Evolutionary conservation across 2,888 invertebrate species (phyloP), one percentile per base, ranked within the genome.

Genomic region (Spisula solida): DNA sequence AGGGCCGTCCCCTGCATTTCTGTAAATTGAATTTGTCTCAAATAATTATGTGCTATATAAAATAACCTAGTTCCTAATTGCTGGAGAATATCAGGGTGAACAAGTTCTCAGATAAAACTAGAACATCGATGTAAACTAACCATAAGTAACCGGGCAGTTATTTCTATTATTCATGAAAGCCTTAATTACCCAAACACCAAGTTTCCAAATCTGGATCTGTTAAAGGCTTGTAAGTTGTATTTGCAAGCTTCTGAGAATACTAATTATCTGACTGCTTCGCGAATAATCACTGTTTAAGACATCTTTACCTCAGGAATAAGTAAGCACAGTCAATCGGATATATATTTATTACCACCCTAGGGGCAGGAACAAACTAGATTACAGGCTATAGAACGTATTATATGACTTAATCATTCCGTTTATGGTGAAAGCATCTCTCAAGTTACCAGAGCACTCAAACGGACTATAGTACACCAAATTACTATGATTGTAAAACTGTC

Each of bases 401-500:
- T 29, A 48, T 85, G 79, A 55, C 88, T 34, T 41, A 79, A 85
- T 88, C 85, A 85, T 79, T 25, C 82, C 48, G 70, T 79, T 85
- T 84, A 84, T 20, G 31, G 51, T 31, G 14, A 78, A 47, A 47
- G 55, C 25, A 80, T 55, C 78, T 41, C 51, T 84, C 75, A 31
- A 4, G 70, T 84, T 75, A 84, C 75, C 5, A 0, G 0, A 31
- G 16, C 31, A 75, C 75, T 31, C 18, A 75, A 75, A 25, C 5
- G 12, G 75, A 34, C 75, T 31, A 75, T 14, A 75, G 75, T 14
- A 75, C 18, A 18, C 75, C 25, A 75, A 75, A 75, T 75, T 75
- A 75, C 75, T 75, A 66, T 66, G n/a, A 66, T 66, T 66, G 60
- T 66, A 66, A 66, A 66, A 25, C n/a, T 66, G 60, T 66, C 60